Evolutionary conservation across 2,888 invertebrate genomes (phyloP).

Genomic region (Noctua pronuba): DNA sequence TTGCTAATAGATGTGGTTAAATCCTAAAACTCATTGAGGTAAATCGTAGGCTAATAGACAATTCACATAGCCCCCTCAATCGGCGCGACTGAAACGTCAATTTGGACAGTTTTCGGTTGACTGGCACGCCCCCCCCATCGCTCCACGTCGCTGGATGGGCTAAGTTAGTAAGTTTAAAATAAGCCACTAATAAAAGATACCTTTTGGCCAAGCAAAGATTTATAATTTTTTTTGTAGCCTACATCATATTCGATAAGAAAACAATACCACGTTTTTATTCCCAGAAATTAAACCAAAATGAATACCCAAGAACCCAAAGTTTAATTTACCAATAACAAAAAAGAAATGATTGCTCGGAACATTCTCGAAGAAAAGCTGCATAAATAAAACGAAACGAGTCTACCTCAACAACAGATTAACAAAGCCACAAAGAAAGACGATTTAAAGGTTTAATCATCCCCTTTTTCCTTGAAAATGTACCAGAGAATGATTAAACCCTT

Average conservation of each 20-base stretch:
- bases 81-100: no score
- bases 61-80: no score
- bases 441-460: slow-evolving; percentile 52
- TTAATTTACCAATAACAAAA: slow-evolving; percentile 9
- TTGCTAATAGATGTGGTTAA: no score
- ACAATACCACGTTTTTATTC: background rate
- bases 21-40: no score
- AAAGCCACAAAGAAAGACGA: slow-evolving; percentile 53
- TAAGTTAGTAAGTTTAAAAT: no score
- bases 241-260: background rate
- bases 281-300: background rate
- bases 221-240: background rate
- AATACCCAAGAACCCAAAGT: background rate
- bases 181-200: background rate
- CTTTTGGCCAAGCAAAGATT: background rate
- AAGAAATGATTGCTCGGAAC: background rate
- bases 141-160: no score
- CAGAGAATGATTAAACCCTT: slow-evolving; percentile 58
- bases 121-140: no score
- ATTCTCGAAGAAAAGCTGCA: slow-evolving; percentile 21
- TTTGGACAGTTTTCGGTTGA: no score
- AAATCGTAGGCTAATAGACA: no score
- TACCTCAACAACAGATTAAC: slow-evolving; percentile 51
- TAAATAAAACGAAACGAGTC: slow-evolving; percentile 39
- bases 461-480: slow-evolving; percentile 51